These are phyloP conservation scores for Tridacna gigas DNA, from an alignment of 2,888 invertebrate genomes.

Conservation along the genomic window DNA sequence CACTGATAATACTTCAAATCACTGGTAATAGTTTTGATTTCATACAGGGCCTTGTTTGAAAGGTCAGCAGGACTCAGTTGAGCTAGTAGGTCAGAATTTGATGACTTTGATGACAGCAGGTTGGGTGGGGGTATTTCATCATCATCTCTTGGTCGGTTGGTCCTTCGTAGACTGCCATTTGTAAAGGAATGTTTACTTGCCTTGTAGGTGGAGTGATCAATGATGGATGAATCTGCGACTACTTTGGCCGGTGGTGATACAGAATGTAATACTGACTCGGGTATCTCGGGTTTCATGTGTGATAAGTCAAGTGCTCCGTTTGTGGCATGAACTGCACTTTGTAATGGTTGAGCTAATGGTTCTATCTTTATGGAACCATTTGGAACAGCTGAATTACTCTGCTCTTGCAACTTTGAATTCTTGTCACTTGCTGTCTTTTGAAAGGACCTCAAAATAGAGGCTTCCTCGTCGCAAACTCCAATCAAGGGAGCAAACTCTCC, in stretches of 20 bases:
- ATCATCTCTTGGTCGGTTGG: background rate
- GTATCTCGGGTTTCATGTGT: background rate
- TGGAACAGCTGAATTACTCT: background rate
- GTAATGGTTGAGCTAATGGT: background rate
- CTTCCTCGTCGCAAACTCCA: conserved; percentile 48
- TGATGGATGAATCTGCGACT: conserved; percentile 1
- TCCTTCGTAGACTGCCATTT: conserved; percentile 12
- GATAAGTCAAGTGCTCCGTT: conserved; percentile 16
- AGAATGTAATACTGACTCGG: conserved; percentile 19
- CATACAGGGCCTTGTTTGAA: conserved; percentile 38
- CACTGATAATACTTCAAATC: conserved; percentile 59
- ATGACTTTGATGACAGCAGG: background rate
- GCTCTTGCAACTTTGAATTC: conserved; percentile 1
- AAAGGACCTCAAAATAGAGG: background rate
- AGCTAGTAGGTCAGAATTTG: conserved; percentile 15
- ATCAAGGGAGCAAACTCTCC: conserved; percentile 63
- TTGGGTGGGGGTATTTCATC: background rate
- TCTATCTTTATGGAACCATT: conserved; percentile 18
- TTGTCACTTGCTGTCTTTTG: background rate
- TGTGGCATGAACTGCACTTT: background rate
- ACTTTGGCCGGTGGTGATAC: conserved; percentile 14
- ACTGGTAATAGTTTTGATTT: conserved; percentile 32
- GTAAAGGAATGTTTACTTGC: conserved; percentile 29
- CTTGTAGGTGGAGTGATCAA: conserved; percentile 37
- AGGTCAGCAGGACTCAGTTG: conserved; percentile 26